Base-by-base conservation (phyloP, 1,140 invertebrate species). In the Cotesia glomerata region DNA sequence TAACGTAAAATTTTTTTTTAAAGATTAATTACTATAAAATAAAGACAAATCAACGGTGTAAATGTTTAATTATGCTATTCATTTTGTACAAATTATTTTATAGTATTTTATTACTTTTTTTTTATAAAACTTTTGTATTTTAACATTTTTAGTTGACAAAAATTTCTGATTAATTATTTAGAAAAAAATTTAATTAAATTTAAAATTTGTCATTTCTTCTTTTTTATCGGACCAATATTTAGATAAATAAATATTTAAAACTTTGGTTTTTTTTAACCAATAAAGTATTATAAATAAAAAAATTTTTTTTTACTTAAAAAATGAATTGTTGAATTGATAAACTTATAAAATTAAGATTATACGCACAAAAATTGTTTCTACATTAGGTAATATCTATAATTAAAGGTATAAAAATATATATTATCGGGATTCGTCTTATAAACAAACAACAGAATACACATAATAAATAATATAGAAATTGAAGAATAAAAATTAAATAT, bases 41-140 rank as follows among this genome's bases (percentile, higher is more conserved):
- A 45, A 45, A 45, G 39, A 45, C 39, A 45, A 45, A 45, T 45
- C 39, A 45, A 11, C 39, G 13, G 16, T 45, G 39, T 56, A 71
- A 51, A 39, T 45, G 16, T 36, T 49, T 66, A 35, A 54, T 75
- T 51, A 63, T 71, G 13, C 16, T 66, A 26, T 73, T 26, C 2
- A 26, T 26, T 26, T 72, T 79, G 78, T 81, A 81, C 79, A 81
- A 79, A 81, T 78, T 79, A 81, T 49, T 77, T 81, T 75, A 72
- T 77, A 79, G 36, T 67, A 75, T 16, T 13, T 54, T 5, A 13
- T 9, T 52, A 13, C n/a, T 16, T 54, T 16, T 54, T 14, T 54
- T 54, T 54, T 54, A 14, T n/a, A n/a, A 5, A 7, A 11, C 11
- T 45, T 45, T 45, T 45, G 7, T 45, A 11, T 45, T 9, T 45